These are phyloP conservation scores for Percina caprodes DNA, from an alignment of 2,113 vertebrate genomes.

Conservation along the genomic window DNA sequence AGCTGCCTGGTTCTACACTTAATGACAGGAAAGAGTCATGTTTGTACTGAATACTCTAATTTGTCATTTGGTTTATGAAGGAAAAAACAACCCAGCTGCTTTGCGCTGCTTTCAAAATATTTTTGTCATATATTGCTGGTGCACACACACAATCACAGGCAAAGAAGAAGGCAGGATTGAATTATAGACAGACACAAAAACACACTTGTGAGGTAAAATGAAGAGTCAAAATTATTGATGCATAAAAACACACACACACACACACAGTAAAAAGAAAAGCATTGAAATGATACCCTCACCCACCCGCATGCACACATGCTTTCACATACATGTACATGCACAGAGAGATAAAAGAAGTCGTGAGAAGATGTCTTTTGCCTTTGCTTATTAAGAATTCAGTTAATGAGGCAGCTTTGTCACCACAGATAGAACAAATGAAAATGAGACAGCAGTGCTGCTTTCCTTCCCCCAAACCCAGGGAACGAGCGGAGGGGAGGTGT, in stretches of 20 bases:
- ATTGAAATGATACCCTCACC: slow-evolving; percentile 48
- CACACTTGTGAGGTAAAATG: slow-evolving; percentile 58
- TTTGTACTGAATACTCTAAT: slow-evolving; percentile 81
- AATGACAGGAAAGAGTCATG: slow-evolving; percentile 82
- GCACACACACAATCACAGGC: slow-evolving; percentile 55
- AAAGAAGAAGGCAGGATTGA: slow-evolving; percentile 22
- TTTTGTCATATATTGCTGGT: slow-evolving; percentile 45
- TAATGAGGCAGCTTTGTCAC: slow-evolving; percentile 86
- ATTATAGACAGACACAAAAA: slow-evolving; percentile 55
- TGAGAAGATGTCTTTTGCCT: slow-evolving; percentile 73
- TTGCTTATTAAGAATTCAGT: slow-evolving; percentile 81
- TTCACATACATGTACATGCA: slow-evolving; percentile 44
- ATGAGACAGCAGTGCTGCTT: slow-evolving; percentile 68
- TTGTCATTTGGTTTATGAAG: slow-evolving; percentile 82
- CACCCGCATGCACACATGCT: slow-evolving; percentile 16
- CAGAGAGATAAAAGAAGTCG: slow-evolving; percentile 77
- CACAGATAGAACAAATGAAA: slow-evolving; percentile 80
- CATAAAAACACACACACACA: slow-evolving; percentile 40
- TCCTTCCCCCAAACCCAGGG: slow-evolving; percentile 57
- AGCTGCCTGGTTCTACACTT: slow-evolving; percentile 78
- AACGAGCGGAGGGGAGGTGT: slow-evolving; percentile 58
- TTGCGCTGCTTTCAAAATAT: slow-evolving; percentile 62
- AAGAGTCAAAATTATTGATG: slow-evolving; percentile 58
- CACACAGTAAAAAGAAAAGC: slow-evolving; percentile 25
- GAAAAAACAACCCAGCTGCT: slow-evolving; percentile 65